Conservation (phyloP, 2,797 vertebrate species). For the Tenualosa thibaudeaui region DNA sequence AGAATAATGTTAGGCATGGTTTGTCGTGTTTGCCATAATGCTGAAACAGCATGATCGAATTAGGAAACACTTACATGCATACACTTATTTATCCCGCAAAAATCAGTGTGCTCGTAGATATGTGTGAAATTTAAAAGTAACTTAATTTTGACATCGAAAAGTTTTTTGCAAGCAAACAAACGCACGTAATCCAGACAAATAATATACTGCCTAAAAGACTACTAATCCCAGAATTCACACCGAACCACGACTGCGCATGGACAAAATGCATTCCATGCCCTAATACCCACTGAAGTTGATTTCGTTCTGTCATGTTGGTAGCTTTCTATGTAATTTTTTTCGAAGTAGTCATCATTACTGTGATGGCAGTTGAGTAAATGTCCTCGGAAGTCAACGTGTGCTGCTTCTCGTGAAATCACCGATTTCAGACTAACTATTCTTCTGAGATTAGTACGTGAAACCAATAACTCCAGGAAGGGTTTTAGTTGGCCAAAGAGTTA, state of each 20-base stretch:
- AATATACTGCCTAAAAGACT: background rate
- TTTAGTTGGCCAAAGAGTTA: background rate
- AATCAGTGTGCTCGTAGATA: background rate
- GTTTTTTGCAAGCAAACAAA: background rate
- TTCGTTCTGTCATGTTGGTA: background rate
- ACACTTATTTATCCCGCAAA: too few species aligned
- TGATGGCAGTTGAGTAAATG: too few species aligned
- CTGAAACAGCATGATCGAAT: background rate
- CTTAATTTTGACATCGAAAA: background rate
- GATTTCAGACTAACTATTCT: too few species aligned
- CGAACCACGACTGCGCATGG: background rate
- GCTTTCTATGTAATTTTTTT: too few species aligned
- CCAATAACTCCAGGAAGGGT: background rate
- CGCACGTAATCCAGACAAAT: background rate
- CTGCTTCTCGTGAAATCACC: too few species aligned
- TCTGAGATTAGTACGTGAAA: background rate
- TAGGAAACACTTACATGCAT: background rate
- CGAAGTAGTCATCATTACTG: too few species aligned
- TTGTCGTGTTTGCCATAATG: background rate
- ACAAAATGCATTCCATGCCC: background rate
- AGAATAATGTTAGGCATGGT: background rate
- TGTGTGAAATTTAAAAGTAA: background rate
- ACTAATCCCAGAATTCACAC: conserved; percentile 1
- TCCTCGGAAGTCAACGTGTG: background rate
- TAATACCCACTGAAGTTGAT: background rate